These are phyloP conservation scores for Poecilobothrus nobilitatus DNA, from an alignment of 2,888 invertebrate genomes.

Conservation along the genomic window DNA sequence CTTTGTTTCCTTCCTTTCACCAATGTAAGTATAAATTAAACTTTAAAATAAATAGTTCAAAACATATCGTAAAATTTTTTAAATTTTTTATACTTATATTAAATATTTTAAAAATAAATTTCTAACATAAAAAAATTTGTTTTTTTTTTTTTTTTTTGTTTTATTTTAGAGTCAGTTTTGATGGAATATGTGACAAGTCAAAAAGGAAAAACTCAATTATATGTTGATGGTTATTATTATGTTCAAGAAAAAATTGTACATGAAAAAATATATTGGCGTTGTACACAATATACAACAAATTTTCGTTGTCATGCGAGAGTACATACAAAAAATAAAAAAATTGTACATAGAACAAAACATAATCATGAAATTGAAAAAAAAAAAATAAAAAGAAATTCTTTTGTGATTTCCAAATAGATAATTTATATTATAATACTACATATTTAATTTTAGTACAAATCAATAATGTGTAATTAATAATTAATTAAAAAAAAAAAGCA, in stretches of 20 bases:
- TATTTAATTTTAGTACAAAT: too few species aligned
- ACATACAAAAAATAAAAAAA: slow-evolving; percentile 33
- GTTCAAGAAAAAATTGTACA: slow-evolving; percentile 38
- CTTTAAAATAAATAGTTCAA: too few species aligned
- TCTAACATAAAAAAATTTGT: too few species aligned
- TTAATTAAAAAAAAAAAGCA: not conserved
- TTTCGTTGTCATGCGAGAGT: slow-evolving; percentile 38
- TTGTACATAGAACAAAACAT: slow-evolving; percentile 35
- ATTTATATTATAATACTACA: too few species aligned
- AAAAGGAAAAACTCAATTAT: slow-evolving; percentile 37
- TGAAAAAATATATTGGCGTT: slow-evolving; percentile 42
- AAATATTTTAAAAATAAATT: too few species aligned
- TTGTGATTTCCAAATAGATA: not conserved
- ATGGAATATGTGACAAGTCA: slow-evolving; percentile 31
- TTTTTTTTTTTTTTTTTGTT: not conserved
- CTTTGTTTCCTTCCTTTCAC: too few species aligned
- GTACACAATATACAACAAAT: slow-evolving; percentile 40
- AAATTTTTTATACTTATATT: too few species aligned
- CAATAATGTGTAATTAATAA: too few species aligned
- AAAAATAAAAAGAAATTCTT: not conserved
- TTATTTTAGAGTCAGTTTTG: not conserved
- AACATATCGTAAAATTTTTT: too few species aligned
- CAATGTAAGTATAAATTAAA: too few species aligned
- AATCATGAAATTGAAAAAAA: slow-evolving; percentile 31
- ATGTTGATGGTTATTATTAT: slow-evolving; percentile 35